phyloP scores from a whole-genome alignment of 2,888 invertebrate species.

The Andrena marginata region DNA sequence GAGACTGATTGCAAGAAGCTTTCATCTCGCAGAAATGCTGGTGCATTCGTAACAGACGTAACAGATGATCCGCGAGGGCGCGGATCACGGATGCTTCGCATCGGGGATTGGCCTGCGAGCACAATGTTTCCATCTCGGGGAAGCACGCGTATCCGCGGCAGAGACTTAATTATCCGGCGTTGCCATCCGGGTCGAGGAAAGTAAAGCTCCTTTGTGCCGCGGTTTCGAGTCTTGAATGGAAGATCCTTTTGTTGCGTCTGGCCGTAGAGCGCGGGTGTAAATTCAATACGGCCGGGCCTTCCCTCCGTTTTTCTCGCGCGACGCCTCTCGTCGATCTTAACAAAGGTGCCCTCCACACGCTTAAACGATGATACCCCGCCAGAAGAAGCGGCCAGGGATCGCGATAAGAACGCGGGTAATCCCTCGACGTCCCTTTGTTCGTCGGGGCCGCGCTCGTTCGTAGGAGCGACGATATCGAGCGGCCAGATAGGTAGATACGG shows the following conservation, averaged over 20 bases:
- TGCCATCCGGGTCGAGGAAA: constrained; percentile 47
- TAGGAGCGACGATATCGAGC: constrained; percentile 12
- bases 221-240: constrained; percentile 38
- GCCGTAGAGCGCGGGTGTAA: constrained; percentile 50
- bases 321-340: constrained; percentile 38
- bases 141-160: constrained; percentile 26
- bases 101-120: constrained; percentile 17
- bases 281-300: constrained; percentile 52
- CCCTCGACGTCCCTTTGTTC: constrained; percentile 56
- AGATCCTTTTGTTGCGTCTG: constrained; percentile 49
- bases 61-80: not conserved
- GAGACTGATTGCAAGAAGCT: not conserved
- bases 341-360: constrained; percentile 50
- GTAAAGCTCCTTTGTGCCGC: constrained; percentile 52
- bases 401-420: constrained; percentile 65
- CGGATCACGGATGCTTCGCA: constrained; percentile 41
- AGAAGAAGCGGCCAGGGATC: constrained; percentile 47
- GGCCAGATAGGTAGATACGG: constrained; percentile 5
- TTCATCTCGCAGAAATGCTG: constrained; percentile 1
- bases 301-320: constrained; percentile 22
- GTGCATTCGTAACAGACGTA: not conserved
- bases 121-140: constrained; percentile 43
- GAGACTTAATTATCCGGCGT: constrained; percentile 67
- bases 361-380: constrained; percentile 50
- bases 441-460: constrained; percentile 40